Conservation (phyloP, 2,113 vertebrate species). For the Brachionichthys hirsutus region DNA sequence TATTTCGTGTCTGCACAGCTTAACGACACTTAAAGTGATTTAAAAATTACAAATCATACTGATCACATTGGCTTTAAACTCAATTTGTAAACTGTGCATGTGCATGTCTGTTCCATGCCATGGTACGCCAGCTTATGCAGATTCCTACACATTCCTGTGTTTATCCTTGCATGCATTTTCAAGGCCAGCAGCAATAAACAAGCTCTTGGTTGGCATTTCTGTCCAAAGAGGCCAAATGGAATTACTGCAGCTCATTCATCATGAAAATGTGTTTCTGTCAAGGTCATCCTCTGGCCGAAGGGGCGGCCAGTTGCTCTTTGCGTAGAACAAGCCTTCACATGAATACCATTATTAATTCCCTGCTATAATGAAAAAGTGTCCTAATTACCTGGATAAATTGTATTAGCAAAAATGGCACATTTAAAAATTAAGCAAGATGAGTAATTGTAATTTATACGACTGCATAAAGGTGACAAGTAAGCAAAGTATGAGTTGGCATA, state of each 20-base stretch:
- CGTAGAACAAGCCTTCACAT: constrained; percentile 20
- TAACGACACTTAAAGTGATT: constrained; percentile 38
- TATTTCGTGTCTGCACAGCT: constrained; percentile 5
- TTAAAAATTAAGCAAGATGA: constrained; percentile 20
- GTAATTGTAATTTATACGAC: background rate
- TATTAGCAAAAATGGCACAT: constrained; percentile 3
- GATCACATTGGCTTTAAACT: too few species aligned
- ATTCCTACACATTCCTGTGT: background rate
- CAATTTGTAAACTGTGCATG: too few species aligned
- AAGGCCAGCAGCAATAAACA: constrained; percentile 1
- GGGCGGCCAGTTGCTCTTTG: constrained; percentile 25
- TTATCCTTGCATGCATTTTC: constrained; percentile 9
- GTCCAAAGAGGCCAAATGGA: constrained; percentile 47
- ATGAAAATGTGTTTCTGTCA: constrained; percentile 39
- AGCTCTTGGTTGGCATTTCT: constrained; percentile 20
- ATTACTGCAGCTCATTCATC: constrained; percentile 60
- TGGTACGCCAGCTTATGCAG: too few species aligned
- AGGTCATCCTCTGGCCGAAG: constrained; percentile 22
- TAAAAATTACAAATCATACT: too few species aligned
- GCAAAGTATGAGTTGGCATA: too few species aligned
- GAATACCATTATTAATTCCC: constrained; percentile 32
- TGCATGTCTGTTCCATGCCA: too few species aligned
- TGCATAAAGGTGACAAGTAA: background rate
- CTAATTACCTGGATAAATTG: constrained; percentile 22
- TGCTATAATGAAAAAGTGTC: constrained; percentile 38